Percentiles rank a stretch among this genome's conserved stretches.
phyloP scores from a whole-genome alignment of 2,113 vertebrate genomes.

The Aythya baeri region DNA sequence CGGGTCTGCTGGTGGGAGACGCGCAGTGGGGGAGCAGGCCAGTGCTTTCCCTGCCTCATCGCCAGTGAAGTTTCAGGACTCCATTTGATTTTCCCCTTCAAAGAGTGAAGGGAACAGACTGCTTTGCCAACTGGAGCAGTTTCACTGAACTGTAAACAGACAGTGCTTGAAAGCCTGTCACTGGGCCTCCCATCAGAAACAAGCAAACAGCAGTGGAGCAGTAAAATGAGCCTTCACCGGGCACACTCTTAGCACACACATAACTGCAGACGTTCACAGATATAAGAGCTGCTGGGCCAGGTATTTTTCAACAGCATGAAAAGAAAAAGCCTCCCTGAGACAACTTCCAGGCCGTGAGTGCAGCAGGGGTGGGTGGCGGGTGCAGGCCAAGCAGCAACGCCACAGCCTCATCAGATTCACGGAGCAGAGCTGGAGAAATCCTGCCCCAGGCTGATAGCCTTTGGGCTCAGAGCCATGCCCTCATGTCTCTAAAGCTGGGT shows the following conservation, averaged over 20 bases:
- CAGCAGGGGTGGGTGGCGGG: fast-evolving
- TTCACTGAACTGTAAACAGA: background rate
- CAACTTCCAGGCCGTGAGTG: fast-evolving
- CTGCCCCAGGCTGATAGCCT: background rate
- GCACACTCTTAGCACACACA: background rate
- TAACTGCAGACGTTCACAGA: background rate
- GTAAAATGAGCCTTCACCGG: background rate
- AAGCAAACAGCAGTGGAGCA: background rate
- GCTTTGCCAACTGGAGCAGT: background rate
- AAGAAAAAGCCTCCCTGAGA: background rate
- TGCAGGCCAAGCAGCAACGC: no score
- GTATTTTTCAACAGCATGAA: background rate
- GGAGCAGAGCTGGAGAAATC: background rate
- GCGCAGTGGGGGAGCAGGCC: background rate
- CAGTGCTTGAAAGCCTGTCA: background rate
- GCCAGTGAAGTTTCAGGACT: background rate
- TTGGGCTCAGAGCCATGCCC: background rate
- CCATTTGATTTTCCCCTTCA: background rate
- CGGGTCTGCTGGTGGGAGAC: background rate
- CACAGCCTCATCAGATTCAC: fast-evolving
- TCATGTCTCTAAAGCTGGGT: background rate
- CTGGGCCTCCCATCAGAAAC: background rate
- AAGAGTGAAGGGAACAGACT: background rate
- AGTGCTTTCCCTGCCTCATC: background rate
- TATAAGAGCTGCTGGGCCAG: background rate